A percentile compares a stretch with the other conserved stretches of the same genome.
These are phyloP conservation scores for Melolontha melolontha DNA, from an alignment of 2,888 invertebrate species.

Conservation along the genomic window DNA sequence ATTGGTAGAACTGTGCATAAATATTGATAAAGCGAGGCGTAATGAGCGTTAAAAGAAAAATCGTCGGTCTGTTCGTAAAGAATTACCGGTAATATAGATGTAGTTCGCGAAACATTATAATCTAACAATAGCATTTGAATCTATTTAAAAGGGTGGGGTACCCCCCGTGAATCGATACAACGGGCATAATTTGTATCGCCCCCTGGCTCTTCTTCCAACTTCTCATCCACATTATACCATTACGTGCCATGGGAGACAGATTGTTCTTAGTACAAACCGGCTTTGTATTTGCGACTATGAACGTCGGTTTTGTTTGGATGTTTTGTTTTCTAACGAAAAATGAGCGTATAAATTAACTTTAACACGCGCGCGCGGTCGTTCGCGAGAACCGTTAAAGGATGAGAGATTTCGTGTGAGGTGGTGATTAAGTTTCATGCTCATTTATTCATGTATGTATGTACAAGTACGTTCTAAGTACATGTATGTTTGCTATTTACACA, in stretches of 20 bases:
- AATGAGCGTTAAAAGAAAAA: not conserved
- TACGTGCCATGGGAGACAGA: conserved; percentile 47
- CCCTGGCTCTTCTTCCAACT: conserved; percentile 43
- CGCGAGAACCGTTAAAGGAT: too few relatives aligned
- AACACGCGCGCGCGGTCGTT: conserved; percentile 9
- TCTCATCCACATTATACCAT: conserved; percentile 47
- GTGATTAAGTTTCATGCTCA: not conserved
- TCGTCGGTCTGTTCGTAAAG: not conserved
- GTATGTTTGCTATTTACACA: too few relatives aligned
- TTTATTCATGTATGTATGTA: conserved; percentile 3
- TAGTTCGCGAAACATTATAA: conserved; percentile 23
- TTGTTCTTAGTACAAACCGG: conserved; percentile 47
- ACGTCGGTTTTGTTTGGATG: conserved; percentile 49
- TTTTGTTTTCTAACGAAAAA: conserved; percentile 50
- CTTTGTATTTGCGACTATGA: conserved; percentile 50
- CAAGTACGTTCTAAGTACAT: conserved; percentile 2
- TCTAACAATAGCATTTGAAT: conserved; percentile 43
- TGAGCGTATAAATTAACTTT: conserved; percentile 48
- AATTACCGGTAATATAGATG: conserved; percentile 20
- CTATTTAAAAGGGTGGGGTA: conserved; percentile 49
- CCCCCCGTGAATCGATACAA: conserved; percentile 62
- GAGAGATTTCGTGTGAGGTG: too few relatives aligned
- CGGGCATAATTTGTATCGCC: conserved; percentile 54
- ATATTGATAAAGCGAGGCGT: conserved; percentile 13
- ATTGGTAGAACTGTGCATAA: conserved; percentile 6